Conservation (phyloP, 2,113 vertebrate genomes). For the Neolamprologus caudopunctatus region DNA sequence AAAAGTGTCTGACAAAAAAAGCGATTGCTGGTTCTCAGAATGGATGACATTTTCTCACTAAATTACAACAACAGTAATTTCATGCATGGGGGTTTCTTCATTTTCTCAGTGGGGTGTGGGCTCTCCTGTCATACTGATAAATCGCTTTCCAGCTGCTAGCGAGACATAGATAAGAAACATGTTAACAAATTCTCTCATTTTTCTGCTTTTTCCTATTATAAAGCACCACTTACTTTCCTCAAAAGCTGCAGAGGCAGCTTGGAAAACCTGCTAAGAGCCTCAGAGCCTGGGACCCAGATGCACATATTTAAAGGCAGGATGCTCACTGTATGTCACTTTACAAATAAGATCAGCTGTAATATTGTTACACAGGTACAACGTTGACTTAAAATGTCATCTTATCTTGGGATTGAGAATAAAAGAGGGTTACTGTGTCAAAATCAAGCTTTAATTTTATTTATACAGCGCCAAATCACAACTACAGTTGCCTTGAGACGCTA, state of each 20-base stretch:
- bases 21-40: neutral
- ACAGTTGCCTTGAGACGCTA: neutral
- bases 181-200: neutral
- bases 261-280: neutral
- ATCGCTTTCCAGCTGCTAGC: slow-evolving; percentile 30
- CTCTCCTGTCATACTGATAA: slow-evolving; percentile 14
- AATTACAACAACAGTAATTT: slow-evolving; percentile 43
- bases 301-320: neutral
- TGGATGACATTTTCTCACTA: slow-evolving; percentile 19
- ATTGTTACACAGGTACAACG: neutral
- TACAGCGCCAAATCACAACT: neutral
- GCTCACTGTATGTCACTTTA: neutral
- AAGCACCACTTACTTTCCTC: neutral
- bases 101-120: slow-evolving; percentile 13
- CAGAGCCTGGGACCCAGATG: neutral
- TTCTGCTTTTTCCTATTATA: neutral
- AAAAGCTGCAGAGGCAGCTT: neutral
- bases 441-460: neutral
- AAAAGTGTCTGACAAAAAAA: neutral
- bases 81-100: slow-evolving; percentile 28
- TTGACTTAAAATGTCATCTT: neutral
- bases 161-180: slow-evolving; percentile 33
- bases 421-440: neutral
- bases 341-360: neutral
- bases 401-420: neutral